These are phyloP conservation scores for Alsophila aescularia DNA, from an alignment of 2,888 invertebrate species.

Conservation along the genomic window DNA sequence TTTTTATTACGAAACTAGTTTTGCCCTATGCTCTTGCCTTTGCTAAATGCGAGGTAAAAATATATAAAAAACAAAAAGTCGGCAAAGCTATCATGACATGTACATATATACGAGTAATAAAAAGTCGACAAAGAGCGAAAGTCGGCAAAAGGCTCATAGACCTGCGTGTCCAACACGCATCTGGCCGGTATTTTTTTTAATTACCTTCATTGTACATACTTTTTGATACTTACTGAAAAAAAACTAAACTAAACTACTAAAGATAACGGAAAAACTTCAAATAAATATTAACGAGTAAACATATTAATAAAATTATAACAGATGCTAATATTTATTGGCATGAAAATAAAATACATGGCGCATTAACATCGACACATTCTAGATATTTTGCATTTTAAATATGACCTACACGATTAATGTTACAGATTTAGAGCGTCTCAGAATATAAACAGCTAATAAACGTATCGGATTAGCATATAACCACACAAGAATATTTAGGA, in stretches of 20 bases:
- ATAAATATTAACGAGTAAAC: conserved; percentile 36
- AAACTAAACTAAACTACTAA: too few species aligned
- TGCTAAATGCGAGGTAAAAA: too few species aligned
- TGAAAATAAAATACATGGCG: conserved; percentile 23
- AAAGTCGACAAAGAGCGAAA: too few species aligned
- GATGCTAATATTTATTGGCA: conserved; percentile 30
- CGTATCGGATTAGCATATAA: conserved; percentile 36
- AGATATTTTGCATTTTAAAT: conserved; percentile 28
- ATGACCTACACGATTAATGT: conserved; percentile 28
- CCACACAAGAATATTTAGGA: conserved; percentile 31
- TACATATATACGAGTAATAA: too few species aligned
- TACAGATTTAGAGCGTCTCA: conserved; percentile 29
- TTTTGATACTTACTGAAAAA: too few species aligned
- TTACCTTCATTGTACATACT: too few species aligned
- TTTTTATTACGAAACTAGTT: conserved; percentile 29
- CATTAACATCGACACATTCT: conserved; percentile 24
- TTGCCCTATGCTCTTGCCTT: too few species aligned
- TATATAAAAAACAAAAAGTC: too few species aligned
- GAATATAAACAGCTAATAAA: conserved; percentile 43
- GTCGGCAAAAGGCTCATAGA: too few species aligned
- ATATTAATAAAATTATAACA: conserved; percentile 24
- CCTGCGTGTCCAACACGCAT: too few species aligned
- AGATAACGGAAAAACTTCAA: conserved; percentile 40
- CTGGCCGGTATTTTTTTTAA: too few species aligned
- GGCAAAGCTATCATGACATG: too few species aligned